Conservation (phyloP, 2,888 invertebrate species). For the Alloscopus bannaensis region DNA sequence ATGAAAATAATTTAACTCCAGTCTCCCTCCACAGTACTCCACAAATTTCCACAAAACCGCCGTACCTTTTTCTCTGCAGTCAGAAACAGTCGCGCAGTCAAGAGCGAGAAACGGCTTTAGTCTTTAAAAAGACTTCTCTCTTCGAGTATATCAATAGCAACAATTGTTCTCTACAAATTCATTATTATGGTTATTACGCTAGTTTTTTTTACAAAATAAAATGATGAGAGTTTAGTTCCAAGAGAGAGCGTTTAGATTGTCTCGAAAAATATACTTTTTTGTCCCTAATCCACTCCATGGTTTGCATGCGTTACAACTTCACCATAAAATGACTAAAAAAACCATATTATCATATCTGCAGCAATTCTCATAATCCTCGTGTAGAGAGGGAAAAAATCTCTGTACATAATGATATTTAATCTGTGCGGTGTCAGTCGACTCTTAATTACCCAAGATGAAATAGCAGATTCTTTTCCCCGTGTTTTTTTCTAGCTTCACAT, state of each 20-base stretch:
- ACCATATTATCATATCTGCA: too few species aligned
- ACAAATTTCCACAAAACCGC: neutral
- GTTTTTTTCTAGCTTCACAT: neutral
- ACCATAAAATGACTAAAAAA: too few species aligned
- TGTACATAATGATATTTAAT: slow-evolving; percentile 30
- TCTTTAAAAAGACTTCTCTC: too few species aligned
- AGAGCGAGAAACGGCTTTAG: too few species aligned
- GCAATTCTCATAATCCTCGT: too few species aligned
- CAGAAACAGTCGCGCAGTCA: too few species aligned
- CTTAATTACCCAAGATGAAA: slow-evolving; percentile 64
- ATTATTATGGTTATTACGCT: slow-evolving; percentile 2
- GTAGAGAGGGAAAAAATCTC: neutral
- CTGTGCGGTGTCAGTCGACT: slow-evolving; percentile 44
- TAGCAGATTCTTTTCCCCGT: slow-evolving; percentile 40
- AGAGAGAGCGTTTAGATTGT: too few species aligned
- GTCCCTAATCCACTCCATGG: neutral
- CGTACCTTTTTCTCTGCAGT: neutral
- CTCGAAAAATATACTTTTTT: too few species aligned
- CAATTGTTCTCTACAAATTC: slow-evolving; percentile 36
- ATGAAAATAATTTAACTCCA: neutral
- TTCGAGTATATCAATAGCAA: too few species aligned
- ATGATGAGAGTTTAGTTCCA: neutral
- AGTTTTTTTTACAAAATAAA: neutral
- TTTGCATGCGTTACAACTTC: neutral
- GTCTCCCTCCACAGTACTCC: too few species aligned